Evolutionary conservation across 2,113 vertebrate species (phyloP).

Genomic region (Steatornis caripensis): DNA sequence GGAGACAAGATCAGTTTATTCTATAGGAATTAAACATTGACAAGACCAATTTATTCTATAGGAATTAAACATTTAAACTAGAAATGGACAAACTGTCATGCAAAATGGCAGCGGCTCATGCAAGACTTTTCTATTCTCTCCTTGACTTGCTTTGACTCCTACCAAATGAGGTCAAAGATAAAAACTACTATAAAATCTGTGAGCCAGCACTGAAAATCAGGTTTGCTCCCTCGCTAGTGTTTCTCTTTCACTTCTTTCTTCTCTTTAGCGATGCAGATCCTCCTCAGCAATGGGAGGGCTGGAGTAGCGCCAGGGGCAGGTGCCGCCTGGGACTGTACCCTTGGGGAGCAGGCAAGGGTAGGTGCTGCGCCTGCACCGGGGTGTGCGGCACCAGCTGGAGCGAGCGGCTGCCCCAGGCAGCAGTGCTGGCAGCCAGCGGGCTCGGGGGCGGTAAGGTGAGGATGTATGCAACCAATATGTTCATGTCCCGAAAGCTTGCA

Average conservation of each 20-base stretch:
- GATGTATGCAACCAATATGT: accelerated
- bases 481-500: background rate
- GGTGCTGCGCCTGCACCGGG: background rate
- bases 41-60: background rate
- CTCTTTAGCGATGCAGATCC: background rate
- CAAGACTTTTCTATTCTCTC: background rate
- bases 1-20: background rate
- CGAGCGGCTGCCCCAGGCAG: background rate
- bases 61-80: background rate
- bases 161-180: background rate
- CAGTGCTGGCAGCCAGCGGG: background rate
- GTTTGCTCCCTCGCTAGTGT: background rate
- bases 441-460: accelerated
- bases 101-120: background rate
- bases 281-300: background rate
- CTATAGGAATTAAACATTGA: background rate
- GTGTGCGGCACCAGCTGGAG: background rate
- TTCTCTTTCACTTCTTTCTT: background rate
- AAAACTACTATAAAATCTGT: background rate
- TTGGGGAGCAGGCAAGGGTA: accelerated
- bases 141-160: background rate
- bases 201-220: background rate
- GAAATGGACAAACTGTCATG: background rate
- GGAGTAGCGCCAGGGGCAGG: background rate
- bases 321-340: background rate